A percentile compares a stretch with the other conserved stretches of the same genome.
Evolutionary conservation across 2,888 invertebrate genomes (phyloP).

Genomic region (Taenaris catops): DNA sequence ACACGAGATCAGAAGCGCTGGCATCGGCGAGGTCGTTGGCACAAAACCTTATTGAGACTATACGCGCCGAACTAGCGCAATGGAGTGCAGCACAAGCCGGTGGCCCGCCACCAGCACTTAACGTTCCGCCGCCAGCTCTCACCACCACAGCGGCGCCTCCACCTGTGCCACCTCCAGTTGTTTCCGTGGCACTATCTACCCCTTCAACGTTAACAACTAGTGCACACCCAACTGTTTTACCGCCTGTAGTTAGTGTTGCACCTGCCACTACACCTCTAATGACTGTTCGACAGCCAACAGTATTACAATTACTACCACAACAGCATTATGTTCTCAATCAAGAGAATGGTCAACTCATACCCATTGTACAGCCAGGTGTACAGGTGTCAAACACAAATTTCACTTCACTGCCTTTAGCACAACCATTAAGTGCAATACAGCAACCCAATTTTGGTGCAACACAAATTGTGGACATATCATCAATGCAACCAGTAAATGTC

Average conservation of each 20-base stretch:
- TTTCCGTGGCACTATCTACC: conserved; percentile 50
- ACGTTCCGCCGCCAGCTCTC: conserved; percentile 59
- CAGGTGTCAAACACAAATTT: conserved; percentile 68
- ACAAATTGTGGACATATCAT: conserved; percentile 64
- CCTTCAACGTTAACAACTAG: conserved; percentile 50
- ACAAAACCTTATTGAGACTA: conserved; percentile 89
- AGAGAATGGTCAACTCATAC: conserved; percentile 70
- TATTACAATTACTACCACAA: conserved; percentile 61
- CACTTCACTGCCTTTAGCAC: conserved; percentile 59
- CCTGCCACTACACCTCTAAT: conserved; percentile 60
- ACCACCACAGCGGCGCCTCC: conserved; percentile 55
- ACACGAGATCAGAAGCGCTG: conserved; percentile 84
- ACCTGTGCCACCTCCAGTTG: conserved; percentile 47
- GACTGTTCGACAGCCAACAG: conserved; percentile 68
- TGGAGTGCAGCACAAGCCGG: conserved; percentile 67
- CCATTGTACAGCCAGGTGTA: conserved; percentile 67
- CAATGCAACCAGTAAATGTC: conserved; percentile 69
- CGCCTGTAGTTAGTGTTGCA: conserved; percentile 64
- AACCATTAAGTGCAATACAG: conserved; percentile 50
- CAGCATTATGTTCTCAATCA: conserved; percentile 71
- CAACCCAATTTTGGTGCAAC: conserved; percentile 62
- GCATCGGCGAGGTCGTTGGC: conserved; percentile 84
- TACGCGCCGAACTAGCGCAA: conserved; percentile 80
- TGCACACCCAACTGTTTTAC: conserved; percentile 47
- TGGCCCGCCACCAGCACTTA: conserved; percentile 61